Evolutionary conservation across 2,888 invertebrate species (phyloP).

Genomic region (Esperia sulphurella): DNA sequence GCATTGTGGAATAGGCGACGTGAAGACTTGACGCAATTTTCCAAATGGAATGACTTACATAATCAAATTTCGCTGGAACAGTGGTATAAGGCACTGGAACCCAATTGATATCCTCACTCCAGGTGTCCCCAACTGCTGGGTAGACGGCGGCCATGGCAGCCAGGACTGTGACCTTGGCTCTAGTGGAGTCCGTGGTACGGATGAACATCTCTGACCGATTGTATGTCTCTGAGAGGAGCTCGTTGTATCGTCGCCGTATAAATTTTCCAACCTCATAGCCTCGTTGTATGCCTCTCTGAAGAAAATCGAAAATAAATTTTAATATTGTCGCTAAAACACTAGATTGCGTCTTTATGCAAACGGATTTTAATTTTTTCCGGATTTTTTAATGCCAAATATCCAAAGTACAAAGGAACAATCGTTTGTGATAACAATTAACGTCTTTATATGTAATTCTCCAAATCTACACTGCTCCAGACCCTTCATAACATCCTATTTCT

Average conservation of each 20-base stretch:
- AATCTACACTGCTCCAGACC: too few species aligned
- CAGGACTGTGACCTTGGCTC: conserved; percentile 16
- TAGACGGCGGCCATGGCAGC: conserved; percentile 14
- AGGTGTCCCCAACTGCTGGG: conserved; percentile 3
- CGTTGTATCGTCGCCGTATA: conserved; percentile 13
- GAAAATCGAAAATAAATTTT: background rate
- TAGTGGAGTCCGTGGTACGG: conserved; percentile 14
- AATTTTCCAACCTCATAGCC: conserved; percentile 15
- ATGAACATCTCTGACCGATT: conserved; percentile 16
- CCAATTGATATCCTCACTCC: conserved; percentile 16
- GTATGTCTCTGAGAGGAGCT: conserved; percentile 12
- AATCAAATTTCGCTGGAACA: conserved; percentile 12
- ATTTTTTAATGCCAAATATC: too few species aligned
- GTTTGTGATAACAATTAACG: too few species aligned
- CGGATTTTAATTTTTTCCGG: too few species aligned
- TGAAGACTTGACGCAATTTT: too few species aligned
- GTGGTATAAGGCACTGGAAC: conserved; percentile 18
- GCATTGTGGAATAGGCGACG: too few species aligned
- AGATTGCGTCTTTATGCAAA: too few species aligned
- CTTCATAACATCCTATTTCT: too few species aligned
- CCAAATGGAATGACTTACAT: conserved; percentile 18
- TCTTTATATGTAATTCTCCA: too few species aligned
- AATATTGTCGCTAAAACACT: too few species aligned
- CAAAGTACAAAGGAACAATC: too few species aligned
- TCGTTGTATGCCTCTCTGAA: conserved; percentile 6